Percentiles rank a stretch among this genome's conserved stretches.
Evolutionary conservation across 2,113 vertebrate genomes (phyloP).

Genomic region (Stegostoma tigrinum): DNA sequence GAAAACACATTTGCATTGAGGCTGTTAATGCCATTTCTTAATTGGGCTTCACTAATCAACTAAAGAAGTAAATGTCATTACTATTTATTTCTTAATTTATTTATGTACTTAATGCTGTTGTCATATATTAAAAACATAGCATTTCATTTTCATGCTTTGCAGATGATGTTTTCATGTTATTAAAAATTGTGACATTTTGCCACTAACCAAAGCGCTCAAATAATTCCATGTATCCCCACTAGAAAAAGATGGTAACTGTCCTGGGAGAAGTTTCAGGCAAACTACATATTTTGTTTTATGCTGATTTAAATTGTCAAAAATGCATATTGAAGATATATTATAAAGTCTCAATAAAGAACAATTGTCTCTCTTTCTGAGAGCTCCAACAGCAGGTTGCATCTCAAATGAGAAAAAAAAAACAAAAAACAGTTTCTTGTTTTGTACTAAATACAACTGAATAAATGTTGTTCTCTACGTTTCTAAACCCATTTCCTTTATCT

Average conservation of each 20-base stretch:
- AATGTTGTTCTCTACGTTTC: neutral
- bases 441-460: neutral
- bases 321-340: neutral
- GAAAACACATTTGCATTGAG: neutral
- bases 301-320: neutral
- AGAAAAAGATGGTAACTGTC: neutral
- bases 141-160: neutral
- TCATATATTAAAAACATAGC: neutral
- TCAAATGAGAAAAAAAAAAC: neutral
- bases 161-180: neutral
- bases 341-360: neutral
- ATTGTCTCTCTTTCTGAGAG: too few species aligned
- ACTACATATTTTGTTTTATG: neutral
- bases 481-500: neutral
- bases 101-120: neutral
- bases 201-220: too few species aligned
- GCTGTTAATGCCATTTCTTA: neutral
- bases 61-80: neutral
- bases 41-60: neutral
- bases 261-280: neutral
- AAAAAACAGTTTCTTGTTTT: neutral
- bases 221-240: neutral
- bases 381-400: neutral
- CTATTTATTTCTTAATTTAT: neutral
- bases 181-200: neutral